Evolutionary conservation across 2,113 vertebrate species (phyloP).

Genomic region (Eudyptes chrysolophus): DNA sequence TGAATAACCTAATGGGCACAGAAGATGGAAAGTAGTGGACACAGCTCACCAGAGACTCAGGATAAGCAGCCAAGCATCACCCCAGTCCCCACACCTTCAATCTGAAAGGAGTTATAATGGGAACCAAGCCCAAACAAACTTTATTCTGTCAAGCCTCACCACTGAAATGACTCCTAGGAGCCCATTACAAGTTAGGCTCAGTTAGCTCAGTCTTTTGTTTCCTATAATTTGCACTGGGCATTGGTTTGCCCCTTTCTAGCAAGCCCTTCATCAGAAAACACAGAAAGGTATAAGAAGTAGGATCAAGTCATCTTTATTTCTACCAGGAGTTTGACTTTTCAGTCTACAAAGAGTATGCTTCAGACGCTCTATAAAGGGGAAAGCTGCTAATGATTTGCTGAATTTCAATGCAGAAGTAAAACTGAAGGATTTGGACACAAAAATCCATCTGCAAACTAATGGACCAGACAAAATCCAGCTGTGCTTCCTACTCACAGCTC

Average conservation of each 20-base stretch:
- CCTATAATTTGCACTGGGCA: not conserved
- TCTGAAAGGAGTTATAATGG: conserved; percentile 18
- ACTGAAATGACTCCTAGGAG: not conserved
- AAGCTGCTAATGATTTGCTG: not conserved
- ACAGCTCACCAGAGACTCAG: not conserved
- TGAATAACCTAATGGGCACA: conserved; percentile 11
- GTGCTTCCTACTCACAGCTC: not conserved
- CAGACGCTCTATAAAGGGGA: not conserved
- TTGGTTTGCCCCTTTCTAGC: not conserved
- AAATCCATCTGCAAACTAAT: conserved; percentile 7
- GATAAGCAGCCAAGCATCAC: conserved; percentile 4
- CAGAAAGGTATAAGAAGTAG: not conserved
- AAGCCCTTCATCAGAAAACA: not conserved
- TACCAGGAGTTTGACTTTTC: not conserved
- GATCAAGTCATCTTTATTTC: not conserved
- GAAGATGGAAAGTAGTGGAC: not conserved
- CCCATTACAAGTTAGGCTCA: not conserved
- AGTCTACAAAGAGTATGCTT: not conserved
- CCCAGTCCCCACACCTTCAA: not conserved
- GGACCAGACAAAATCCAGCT: conserved; percentile 19
- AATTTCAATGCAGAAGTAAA: conserved; percentile 7
- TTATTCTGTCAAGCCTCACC: conserved; percentile 15
- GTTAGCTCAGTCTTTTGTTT: not conserved
- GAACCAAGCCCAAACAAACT: conserved; percentile 51
- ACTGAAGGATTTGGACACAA: not conserved